A percentile compares a stretch with the other conserved stretches of the same genome.
Conservation (phyloP, 35 echinoderm and acorn worm species). For the Amphiura filiformis region DNA sequence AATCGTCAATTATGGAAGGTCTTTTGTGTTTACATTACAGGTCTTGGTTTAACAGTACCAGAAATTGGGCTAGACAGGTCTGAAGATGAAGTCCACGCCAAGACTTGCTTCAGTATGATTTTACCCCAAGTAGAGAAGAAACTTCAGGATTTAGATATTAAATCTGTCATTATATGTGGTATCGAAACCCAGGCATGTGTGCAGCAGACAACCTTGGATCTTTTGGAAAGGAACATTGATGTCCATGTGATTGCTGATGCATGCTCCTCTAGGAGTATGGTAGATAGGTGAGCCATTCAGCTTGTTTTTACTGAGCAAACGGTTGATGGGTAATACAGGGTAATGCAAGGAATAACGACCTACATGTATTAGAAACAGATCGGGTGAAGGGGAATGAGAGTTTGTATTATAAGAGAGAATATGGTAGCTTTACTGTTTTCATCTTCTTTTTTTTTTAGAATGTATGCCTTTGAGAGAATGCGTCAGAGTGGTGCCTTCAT, state of each 20-base stretch:
- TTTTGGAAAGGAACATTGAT: conserved; percentile 78
- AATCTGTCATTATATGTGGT: conserved; percentile 88
- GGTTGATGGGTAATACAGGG: no score
- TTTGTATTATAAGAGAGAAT: no score
- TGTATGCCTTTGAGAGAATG: conserved; percentile 91
- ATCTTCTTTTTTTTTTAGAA: conserved; percentile 31
- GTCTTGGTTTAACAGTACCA: conserved; percentile 77
- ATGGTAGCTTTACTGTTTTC: no score
- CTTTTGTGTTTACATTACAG: conserved; percentile 38
- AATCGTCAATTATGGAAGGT: no score
- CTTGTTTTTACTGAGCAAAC: no score
- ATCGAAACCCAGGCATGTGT: conserved; percentile 92
- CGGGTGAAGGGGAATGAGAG: no score
- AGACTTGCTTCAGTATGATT: conserved; percentile 95
- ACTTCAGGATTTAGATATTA: conserved; percentile 43
- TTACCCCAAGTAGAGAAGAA: conserved; percentile 68
- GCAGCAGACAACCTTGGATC: conserved; percentile 87
- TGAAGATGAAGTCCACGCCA: conserved; percentile 54
- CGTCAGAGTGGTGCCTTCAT: conserved; percentile 89
- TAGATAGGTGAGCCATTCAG: background rate
- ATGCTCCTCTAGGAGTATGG: background rate
- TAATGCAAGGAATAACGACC: no score
- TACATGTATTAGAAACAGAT: no score
- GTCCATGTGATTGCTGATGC: conserved; percentile 87
- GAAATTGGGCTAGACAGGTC: conserved; percentile 66